These are phyloP conservation scores for Mormyrus proboscirostris DNA, from an alignment of 2,797 vertebrate genomes.

Conservation along the genomic window DNA sequence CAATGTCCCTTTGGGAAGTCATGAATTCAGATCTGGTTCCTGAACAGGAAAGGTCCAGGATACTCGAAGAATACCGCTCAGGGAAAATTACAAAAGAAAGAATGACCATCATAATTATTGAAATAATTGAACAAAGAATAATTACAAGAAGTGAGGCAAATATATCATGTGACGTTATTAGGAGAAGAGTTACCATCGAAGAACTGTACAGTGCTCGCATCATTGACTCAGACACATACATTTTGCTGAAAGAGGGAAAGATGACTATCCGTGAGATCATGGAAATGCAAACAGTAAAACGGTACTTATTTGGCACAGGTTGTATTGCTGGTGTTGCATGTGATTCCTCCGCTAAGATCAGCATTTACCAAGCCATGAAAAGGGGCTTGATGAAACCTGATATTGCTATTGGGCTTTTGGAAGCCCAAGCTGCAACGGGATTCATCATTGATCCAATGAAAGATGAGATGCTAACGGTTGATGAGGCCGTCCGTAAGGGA, in stretches of 20 bases:
- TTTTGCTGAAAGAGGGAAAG: conserved; percentile 78
- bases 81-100: conserved; percentile 86
- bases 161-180: conserved; percentile 75
- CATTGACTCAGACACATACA: conserved; percentile 80
- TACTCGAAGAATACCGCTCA: conserved; percentile 80
- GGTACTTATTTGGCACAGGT: conserved; percentile 82
- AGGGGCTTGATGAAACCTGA: conserved; percentile 74
- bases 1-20: conserved; percentile 78
- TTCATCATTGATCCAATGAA: conserved; percentile 83
- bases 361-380: conserved; percentile 86
- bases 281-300: conserved; percentile 72
- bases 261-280: conserved; percentile 78
- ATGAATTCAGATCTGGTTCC: conserved; percentile 85
- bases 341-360: conserved; percentile 72
- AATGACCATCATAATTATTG: conserved; percentile 91
- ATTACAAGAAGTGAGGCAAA: conserved; percentile 70
- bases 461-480: conserved; percentile 83
- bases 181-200: conserved; percentile 80
- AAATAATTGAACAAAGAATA: conserved; percentile 91
- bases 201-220: conserved; percentile 82
- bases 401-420: conserved; percentile 74
- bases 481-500: conserved; percentile 87
- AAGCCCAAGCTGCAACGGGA: conserved; percentile 93
- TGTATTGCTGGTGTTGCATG: conserved; percentile 81
- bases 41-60: conserved; percentile 67